Conservation (phyloP, 2,888 invertebrate species). For the Rhynchonema sp. region DNA sequence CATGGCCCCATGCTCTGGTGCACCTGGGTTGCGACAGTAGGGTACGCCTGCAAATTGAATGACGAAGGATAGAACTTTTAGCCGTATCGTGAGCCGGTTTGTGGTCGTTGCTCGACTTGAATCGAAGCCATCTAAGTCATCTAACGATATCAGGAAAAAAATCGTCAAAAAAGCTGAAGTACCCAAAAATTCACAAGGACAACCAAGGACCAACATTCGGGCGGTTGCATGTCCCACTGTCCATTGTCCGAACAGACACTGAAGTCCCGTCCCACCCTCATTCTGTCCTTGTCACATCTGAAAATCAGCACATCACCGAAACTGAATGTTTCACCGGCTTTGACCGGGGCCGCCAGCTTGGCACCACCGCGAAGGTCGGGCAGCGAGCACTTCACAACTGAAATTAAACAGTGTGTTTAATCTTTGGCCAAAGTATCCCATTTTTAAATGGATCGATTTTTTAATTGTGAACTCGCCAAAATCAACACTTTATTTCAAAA, state of each 20-base stretch:
- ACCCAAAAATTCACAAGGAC: too few relatives aligned
- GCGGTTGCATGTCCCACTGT: conserved; percentile 59
- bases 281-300: conserved; percentile 65
- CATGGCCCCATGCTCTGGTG: conserved; percentile 16
- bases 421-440: not conserved
- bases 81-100: too few relatives aligned
- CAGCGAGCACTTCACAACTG: conserved; percentile 4
- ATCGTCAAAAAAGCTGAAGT: too few relatives aligned
- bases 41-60: too few relatives aligned
- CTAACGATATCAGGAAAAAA: too few relatives aligned
- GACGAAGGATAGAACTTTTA: too few relatives aligned
- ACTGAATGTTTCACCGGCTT: conserved; percentile 41
- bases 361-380: conserved; percentile 4
- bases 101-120: too few relatives aligned
- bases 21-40: conserved; percentile 17
- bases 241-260: conserved; percentile 70
- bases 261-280: conserved; percentile 73
- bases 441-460: too few relatives aligned
- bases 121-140: too few relatives aligned
- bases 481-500: not conserved
- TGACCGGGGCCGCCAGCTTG: not conserved
- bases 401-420: not conserved
- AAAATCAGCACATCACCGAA: conserved; percentile 68
- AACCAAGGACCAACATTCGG: conserved; percentile 52
- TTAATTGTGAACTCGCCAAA: not conserved